Evolutionary conservation across 2,888 invertebrate genomes (phyloP), one percentile per base, ranked within the genome.

Genomic region (Temnothorax rugatulus): DNA sequence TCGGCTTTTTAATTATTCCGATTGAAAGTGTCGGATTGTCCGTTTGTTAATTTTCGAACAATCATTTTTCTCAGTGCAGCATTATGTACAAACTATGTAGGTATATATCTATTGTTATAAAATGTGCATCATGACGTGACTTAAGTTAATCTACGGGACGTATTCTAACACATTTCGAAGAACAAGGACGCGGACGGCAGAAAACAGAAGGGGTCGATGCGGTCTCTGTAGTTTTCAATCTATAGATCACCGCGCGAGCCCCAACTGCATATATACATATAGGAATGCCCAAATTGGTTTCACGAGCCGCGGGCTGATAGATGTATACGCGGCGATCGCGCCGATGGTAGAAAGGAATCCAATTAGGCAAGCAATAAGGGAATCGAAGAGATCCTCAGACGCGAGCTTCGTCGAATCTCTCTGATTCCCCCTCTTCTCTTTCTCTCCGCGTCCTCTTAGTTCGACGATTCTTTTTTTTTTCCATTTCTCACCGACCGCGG

Each of bases 321-420:
- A 86, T 76, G 89, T 87, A 77, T 83, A 88, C 87, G 82, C 87
- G 88, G 90, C 91, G 91, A 92, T 93, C 92, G 90, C 91, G 90
- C 86, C 90, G 90, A 92, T 88, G 88, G 85, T 84, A 91, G 90
- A 91, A 91, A 92, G 90, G 93, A 94, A 94, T 94, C 93, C 94
- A 94, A 94, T 94, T 94, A 94, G 92, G 91, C 90, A 92, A 92
- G 91, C 93, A 93, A 93, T 93, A 93, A 93, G 92, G 93, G 93
- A 92, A 93, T 92, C 92, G 91, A 89, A 84, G 83, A 86, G 88
- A 84, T 86, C 86, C 85, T 59, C 63, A 79, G 76, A 73, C 66
- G 82, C 79, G 84, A 82, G 86, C 82, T 83, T 66, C 75, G 54
- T 73, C 68, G 83, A 75, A 68, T 74, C 66, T 63, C 57, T 74